Percentiles rank a stretch among this genome's conserved stretches.
These are phyloP conservation scores for Scaptomyza flava DNA, from an alignment of 2,888 invertebrate genomes.

Conservation along the genomic window DNA sequence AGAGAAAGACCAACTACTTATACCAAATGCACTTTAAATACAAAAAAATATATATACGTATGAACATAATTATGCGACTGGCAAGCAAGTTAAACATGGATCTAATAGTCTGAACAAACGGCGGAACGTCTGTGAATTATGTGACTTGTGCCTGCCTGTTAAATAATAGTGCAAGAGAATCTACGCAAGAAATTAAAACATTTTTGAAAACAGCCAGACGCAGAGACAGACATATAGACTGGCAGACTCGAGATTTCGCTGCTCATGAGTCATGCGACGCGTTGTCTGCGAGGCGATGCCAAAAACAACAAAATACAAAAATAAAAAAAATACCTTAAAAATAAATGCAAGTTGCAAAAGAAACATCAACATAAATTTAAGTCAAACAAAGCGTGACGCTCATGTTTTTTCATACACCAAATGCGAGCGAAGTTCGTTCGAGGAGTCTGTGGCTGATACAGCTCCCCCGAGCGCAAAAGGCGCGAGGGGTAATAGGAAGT, in stretches of 20 bases:
- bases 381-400: constrained; percentile 77
- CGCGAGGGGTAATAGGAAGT: constrained; percentile 63
- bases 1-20: constrained; percentile 23
- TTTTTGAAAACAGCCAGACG: constrained; percentile 32
- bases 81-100: constrained; percentile 56
- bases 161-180: constrained; percentile 37
- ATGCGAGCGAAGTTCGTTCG: constrained; percentile 27
- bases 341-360: constrained; percentile 40
- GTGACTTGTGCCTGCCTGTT: constrained; percentile 41
- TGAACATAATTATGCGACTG: constrained; percentile 62
- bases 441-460: constrained; percentile 4
- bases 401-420: constrained; percentile 41
- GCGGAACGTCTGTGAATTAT: constrained; percentile 56
- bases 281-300: constrained; percentile 54
- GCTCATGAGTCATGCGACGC: constrained; percentile 60
- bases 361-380: constrained; percentile 77
- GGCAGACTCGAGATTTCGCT: constrained; percentile 25
- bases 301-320: constrained; percentile 31
- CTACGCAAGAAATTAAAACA: constrained; percentile 64
- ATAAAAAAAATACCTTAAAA: constrained; percentile 2
- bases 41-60: constrained; percentile 12
- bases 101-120: constrained; percentile 50
- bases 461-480: too few species aligned
- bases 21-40: constrained; percentile 24
- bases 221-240: constrained; percentile 41